Percentiles rank a stretch among this genome's conserved stretches.
Evolutionary conservation across 2,113 vertebrate genomes (phyloP).

Genomic region (Hemibagrus wyckioides): DNA sequence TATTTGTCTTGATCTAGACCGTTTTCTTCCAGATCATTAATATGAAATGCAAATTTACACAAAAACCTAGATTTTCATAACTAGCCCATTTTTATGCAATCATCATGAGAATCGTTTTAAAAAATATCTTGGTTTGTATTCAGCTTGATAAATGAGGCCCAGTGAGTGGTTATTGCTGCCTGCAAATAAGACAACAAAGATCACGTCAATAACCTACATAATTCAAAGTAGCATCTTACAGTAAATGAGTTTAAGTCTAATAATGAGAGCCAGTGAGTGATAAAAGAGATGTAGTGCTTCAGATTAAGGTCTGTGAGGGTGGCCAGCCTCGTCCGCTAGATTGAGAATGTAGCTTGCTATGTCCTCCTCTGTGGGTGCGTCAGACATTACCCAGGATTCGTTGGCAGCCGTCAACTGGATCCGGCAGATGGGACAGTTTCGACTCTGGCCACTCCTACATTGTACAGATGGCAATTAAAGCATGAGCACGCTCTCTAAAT

Average conservation of each 20-base stretch:
- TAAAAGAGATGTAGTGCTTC: neutral
- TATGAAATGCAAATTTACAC: neutral
- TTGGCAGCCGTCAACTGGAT: conserved; percentile 89
- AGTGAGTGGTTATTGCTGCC: conserved; percentile 47
- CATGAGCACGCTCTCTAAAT: neutral
- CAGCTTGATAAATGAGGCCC: conserved; percentile 19
- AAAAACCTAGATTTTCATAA: neutral
- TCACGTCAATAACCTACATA: neutral
- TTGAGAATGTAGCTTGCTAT: conserved; percentile 94
- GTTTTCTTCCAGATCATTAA: neutral
- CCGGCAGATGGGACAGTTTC: conserved; percentile 95
- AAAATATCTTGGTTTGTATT: neutral
- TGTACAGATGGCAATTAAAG: conserved; percentile 5
- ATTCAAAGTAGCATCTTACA: conserved; percentile 28
- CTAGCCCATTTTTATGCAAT: neutral
- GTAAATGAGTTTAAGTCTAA: neutral
- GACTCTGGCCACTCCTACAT: conserved; percentile 89
- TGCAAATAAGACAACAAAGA: conserved; percentile 33
- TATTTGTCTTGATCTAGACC: neutral
- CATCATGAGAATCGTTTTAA: neutral
- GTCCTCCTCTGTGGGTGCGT: conserved; percentile 93
- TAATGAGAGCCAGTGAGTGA: neutral
- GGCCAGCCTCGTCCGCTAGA: conserved; percentile 91
- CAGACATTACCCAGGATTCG: conserved; percentile 96
- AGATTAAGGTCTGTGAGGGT: conserved; percentile 87